Evolutionary conservation across 2,113 vertebrate species (phyloP), one percentile per base, ranked within the genome.

Genomic region (Chaetorhynchus papuensis): DNA sequence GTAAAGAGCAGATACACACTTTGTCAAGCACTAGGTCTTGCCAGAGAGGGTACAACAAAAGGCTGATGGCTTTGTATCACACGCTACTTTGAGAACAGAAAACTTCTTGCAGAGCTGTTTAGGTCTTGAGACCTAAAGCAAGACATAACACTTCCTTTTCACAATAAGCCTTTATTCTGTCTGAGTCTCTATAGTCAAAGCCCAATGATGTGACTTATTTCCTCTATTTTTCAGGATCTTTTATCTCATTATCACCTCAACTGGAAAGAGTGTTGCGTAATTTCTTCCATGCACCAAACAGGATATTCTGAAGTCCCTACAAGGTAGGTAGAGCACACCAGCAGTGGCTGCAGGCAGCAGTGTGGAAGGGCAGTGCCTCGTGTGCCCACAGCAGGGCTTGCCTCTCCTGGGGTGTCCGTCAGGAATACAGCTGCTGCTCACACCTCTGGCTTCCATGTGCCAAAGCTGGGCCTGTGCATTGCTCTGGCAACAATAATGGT

Each of bases 141-240:
- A 95, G 65, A 82, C 11, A 6, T 21, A 91, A 35, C 31, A 28
- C 52, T 16, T 27, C 66, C 39, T 75, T 76, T 89, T 72, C 70
- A 56, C 88, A 88, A 74, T 18, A 35, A 44, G 56, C 13, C 33
- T 63, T 82, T 92, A 80, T 44, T 91, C 66, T 39, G 11, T n/a
- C 30, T 37, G 44, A 89, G 42, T 17, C 41, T 71, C 80, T 45
- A 8, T 45, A 91, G 87, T 54, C 50, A 87, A 53, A 94, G 26
- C 39, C 49, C 52, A 87, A 52, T 18, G 47, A 72, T 64, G 52
- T 76, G 83, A 91, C 47, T 69, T 26, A 66, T 91, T 97, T 78
- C 33, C 44, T 87, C 54, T 53, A 7, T 64, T 74, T 93, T 89
- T 75, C 54, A 68, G 81, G 52, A 81, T 74, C 50, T 94, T 97